Conservation (phyloP, 2,888 invertebrate species). For the Parasteatoda lunata region DNA sequence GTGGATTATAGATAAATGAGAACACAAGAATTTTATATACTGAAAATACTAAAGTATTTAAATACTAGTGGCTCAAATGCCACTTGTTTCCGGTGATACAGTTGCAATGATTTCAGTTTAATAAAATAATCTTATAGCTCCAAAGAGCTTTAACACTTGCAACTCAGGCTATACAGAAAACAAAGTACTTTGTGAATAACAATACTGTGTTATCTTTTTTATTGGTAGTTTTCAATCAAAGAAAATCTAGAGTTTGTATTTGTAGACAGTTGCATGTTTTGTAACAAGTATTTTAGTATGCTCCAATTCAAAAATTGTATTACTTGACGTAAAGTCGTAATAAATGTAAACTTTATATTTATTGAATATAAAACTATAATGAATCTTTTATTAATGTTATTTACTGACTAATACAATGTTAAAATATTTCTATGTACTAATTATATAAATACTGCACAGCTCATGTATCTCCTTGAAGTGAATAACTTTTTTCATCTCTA, state of each 20-base stretch:
- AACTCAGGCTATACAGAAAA: constrained; percentile 64
- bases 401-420: constrained; percentile 49
- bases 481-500: constrained; percentile 39
- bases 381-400: constrained; percentile 56
- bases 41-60: constrained; percentile 53
- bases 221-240: constrained; percentile 61
- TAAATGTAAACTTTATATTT: constrained; percentile 53
- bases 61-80: constrained; percentile 41
- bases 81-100: constrained; percentile 65
- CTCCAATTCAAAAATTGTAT: constrained; percentile 55
- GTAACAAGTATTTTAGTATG: constrained; percentile 61
- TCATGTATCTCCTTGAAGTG: constrained; percentile 45
- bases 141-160: constrained; percentile 64
- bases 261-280: constrained; percentile 63
- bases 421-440: constrained; percentile 53
- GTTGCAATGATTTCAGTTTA: constrained; percentile 61
- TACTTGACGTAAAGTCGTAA: constrained; percentile 48
- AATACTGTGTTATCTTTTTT: constrained; percentile 64
- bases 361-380: constrained; percentile 49
- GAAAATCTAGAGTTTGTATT: constrained; percentile 63
- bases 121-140: constrained; percentile 58
- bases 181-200: constrained; percentile 67
- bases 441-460: constrained; percentile 51
- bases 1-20: constrained; percentile 63
- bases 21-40: constrained; percentile 59